phyloP scores from a whole-genome alignment of 2,888 invertebrate species.

The Ecliptopera silaceata region DNA sequence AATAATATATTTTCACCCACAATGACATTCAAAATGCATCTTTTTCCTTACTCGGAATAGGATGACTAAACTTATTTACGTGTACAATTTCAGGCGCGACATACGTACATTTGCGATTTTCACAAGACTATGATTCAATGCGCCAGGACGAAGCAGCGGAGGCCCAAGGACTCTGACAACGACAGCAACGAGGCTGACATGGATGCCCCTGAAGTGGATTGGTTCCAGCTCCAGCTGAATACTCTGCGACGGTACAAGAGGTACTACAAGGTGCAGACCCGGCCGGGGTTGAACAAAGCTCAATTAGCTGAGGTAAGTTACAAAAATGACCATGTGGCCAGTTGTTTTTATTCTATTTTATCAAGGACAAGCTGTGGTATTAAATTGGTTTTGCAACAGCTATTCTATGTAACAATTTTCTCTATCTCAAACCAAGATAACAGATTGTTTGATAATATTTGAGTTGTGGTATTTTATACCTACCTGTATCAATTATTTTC shows the following conservation, averaged over 20 bases:
- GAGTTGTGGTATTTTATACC: neutral
- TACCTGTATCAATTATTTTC: no score
- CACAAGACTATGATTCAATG: conserved; percentile 98
- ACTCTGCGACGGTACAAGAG: conserved; percentile 97
- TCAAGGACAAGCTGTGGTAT: conserved; percentile 2
- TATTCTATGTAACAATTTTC: neutral
- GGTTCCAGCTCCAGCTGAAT: conserved; percentile 96
- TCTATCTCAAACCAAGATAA: conserved; percentile 5
- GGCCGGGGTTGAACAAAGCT: conserved; percentile 96
- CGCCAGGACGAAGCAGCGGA: conserved; percentile 93
- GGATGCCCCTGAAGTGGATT: conserved; percentile 95
- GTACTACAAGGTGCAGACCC: conserved; percentile 95
- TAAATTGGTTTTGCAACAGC: neutral
- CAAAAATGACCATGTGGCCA: neutral
- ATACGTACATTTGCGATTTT: conserved; percentile 98
- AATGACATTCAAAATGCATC: conserved; percentile 28
- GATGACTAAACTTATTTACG: conserved; percentile 18
- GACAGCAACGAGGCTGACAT: conserved; percentile 97
- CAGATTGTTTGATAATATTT: neutral
- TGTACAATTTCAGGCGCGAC: conserved; percentile 87
- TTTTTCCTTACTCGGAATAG: conserved; percentile 19
- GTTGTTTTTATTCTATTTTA: neutral
- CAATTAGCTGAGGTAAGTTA: conserved; percentile 95
- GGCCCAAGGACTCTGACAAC: conserved; percentile 96
- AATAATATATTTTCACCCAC: conserved; percentile 3